Percentiles rank a stretch among this genome's conserved stretches.
phyloP scores from a whole-genome alignment of 2,888 invertebrate species.

The Cyclophora albipunctata region DNA sequence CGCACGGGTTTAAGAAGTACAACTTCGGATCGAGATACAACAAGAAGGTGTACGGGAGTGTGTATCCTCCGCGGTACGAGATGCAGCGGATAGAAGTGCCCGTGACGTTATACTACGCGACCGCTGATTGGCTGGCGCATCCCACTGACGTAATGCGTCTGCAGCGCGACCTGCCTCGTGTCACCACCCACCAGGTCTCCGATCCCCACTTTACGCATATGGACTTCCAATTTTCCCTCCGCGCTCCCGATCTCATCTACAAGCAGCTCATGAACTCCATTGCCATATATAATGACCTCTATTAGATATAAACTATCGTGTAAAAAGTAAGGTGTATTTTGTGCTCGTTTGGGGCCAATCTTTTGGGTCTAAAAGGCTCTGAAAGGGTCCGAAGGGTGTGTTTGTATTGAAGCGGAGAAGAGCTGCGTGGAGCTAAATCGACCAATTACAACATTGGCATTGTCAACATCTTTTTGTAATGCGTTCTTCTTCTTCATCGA shows the following conservation, averaged over 20 bases:
- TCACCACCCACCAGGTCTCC: slow-evolving; percentile 72
- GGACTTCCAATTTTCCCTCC: slow-evolving; percentile 62
- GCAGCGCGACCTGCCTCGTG: slow-evolving; percentile 70
- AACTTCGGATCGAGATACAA: slow-evolving; percentile 55
- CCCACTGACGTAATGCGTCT: slow-evolving; percentile 75
- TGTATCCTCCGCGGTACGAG: slow-evolving; percentile 51
- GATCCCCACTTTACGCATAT: slow-evolving; percentile 61
- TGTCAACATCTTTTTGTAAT: no score
- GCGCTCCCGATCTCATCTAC: slow-evolving; percentile 52
- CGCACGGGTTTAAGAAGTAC: slow-evolving; percentile 50
- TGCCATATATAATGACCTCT: slow-evolving; percentile 21
- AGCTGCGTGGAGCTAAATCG: no score
- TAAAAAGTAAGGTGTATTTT: slow-evolving; percentile 13
- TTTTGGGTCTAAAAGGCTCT: no score
- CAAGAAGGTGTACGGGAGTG: slow-evolving; percentile 47
- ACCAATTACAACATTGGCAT: no score
- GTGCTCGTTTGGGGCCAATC: neutral
- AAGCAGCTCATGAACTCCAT: slow-evolving; percentile 50
- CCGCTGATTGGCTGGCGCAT: slow-evolving; percentile 81
- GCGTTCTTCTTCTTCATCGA: no score
- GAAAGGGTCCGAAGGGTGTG: no score
- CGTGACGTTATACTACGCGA: slow-evolving; percentile 54
- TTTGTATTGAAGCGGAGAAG: no score
- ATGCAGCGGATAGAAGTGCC: slow-evolving; percentile 53
- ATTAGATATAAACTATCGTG: slow-evolving; percentile 17